Conservation (phyloP, 2,888 invertebrate species). For the Parnassius mnemosyne region DNA sequence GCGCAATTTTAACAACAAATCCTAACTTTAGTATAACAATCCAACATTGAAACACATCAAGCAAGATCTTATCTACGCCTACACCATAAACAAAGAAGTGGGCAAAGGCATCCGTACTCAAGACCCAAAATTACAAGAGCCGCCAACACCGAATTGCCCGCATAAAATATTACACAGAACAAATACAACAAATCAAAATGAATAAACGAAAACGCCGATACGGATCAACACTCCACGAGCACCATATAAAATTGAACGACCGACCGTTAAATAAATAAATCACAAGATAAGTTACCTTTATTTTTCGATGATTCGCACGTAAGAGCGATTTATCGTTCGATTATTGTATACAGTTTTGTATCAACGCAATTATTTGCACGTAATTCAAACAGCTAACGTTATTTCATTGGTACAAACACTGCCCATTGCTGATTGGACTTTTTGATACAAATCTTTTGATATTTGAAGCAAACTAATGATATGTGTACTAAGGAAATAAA, state of each 20-base stretch:
- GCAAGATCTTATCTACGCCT: slow-evolving; percentile 17
- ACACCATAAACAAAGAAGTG: slow-evolving; percentile 12
- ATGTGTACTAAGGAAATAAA: no score
- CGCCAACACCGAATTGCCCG: slow-evolving; percentile 13
- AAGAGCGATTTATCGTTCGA: slow-evolving; percentile 26
- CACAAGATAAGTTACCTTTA: slow-evolving; percentile 23
- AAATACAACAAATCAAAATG: slow-evolving; percentile 28
- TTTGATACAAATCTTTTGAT: background rate
- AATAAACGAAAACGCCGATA: slow-evolving; percentile 25
- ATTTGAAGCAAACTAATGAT: background rate
- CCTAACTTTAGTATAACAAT: background rate
- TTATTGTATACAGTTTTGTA: slow-evolving; percentile 19
- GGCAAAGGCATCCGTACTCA: slow-evolving; percentile 8
- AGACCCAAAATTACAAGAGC: slow-evolving; percentile 18
- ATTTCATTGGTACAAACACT: slow-evolving; percentile 2
- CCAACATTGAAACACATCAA: slow-evolving; percentile 1
- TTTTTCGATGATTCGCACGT: slow-evolving; percentile 28
- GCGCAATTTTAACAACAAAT: background rate
- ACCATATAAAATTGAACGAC: slow-evolving; percentile 18
- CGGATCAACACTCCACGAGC: slow-evolving; percentile 24
- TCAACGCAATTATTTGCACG: slow-evolving; percentile 18
- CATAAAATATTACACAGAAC: slow-evolving; percentile 24
- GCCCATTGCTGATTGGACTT: background rate
- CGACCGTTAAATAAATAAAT: slow-evolving; percentile 27
- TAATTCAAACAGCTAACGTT: slow-evolving; percentile 10